Percentiles rank a stretch among this genome's conserved stretches.
phyloP scores from a whole-genome alignment of 2,113 vertebrate species.

The Lepisosteus oculatus region DNA sequence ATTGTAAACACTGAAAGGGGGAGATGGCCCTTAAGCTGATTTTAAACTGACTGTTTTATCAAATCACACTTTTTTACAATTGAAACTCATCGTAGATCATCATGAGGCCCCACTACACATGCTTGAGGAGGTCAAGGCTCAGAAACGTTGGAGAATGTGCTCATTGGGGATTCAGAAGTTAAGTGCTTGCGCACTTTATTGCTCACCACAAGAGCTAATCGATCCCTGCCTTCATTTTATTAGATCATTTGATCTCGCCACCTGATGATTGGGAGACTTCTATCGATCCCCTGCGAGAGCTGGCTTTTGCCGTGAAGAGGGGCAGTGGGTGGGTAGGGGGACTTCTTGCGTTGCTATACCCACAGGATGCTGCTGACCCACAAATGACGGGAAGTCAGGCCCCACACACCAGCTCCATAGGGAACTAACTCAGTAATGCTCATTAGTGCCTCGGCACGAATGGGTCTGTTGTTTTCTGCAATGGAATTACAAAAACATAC shows the following conservation, averaged over 20 bases:
- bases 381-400: not conserved
- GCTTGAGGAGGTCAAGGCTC: too few species aligned
- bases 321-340: not conserved
- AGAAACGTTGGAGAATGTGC: too few species aligned
- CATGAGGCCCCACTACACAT: too few species aligned
- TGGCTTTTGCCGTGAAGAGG: conserved; percentile 13
- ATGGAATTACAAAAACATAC: too few species aligned
- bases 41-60: too few species aligned
- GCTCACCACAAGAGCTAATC: conserved; percentile 43
- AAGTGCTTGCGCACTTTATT: conserved; percentile 42
- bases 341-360: not conserved
- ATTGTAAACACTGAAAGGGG: too few species aligned
- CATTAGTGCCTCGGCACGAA: too few species aligned
- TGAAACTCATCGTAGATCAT: too few species aligned
- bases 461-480: too few species aligned
- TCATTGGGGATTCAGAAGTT: conserved; percentile 32
- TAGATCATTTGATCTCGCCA: conserved; percentile 60
- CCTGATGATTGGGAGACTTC: conserved; percentile 50
- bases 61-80: too few species aligned
- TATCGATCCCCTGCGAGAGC: conserved; percentile 40
- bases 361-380: not conserved
- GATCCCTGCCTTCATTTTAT: conserved; percentile 53
- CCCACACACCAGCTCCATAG: too few species aligned
- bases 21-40: too few species aligned
- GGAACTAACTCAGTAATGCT: not conserved